Conservation (phyloP, 2,113 vertebrate species). For the Coreoperca whiteheadi region DNA sequence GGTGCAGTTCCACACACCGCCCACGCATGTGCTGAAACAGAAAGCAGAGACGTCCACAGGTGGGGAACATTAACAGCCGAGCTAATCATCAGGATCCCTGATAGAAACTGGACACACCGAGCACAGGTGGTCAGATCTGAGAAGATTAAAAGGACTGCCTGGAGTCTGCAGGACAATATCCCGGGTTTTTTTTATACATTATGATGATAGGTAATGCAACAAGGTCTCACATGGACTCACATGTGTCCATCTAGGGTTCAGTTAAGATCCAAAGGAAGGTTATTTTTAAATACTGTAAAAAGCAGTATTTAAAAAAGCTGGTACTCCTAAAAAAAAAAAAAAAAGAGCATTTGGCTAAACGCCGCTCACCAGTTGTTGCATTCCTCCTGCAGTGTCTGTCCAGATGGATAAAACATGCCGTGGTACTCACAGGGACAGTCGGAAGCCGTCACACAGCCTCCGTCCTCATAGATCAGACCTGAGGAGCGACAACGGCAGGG, state of each 20-base stretch:
- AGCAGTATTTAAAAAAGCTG: not conserved
- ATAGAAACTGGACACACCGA: constrained; percentile 55
- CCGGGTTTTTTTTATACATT: constrained; percentile 25
- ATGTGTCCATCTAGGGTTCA: not conserved
- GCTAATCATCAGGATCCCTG: constrained; percentile 62
- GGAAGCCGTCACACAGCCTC: constrained; percentile 86
- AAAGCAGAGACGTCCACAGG: constrained; percentile 68
- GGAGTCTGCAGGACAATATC: constrained; percentile 21
- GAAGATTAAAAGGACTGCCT: constrained; percentile 52
- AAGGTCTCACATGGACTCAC: not conserved
- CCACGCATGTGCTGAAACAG: constrained; percentile 89
- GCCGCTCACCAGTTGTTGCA: constrained; percentile 92
- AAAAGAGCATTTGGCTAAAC: not conserved
- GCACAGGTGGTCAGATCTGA: constrained; percentile 60
- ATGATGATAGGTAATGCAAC: constrained; percentile 6
- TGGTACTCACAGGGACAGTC: constrained; percentile 96
- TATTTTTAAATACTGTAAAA: not conserved
- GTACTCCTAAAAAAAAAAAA: too few species aligned
- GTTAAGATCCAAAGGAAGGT: not conserved
- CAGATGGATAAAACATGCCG: constrained; percentile 86
- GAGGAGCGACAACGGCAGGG: not conserved
- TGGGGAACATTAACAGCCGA: constrained; percentile 58
- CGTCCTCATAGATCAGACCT: constrained; percentile 93
- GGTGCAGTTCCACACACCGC: constrained; percentile 94
- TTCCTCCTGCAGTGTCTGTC: constrained; percentile 91